Percentiles rank a stretch among this genome's conserved stretches.
Evolutionary conservation across 2,113 vertebrate species (phyloP).

Genomic region (Lethenteron reissneri): DNA sequence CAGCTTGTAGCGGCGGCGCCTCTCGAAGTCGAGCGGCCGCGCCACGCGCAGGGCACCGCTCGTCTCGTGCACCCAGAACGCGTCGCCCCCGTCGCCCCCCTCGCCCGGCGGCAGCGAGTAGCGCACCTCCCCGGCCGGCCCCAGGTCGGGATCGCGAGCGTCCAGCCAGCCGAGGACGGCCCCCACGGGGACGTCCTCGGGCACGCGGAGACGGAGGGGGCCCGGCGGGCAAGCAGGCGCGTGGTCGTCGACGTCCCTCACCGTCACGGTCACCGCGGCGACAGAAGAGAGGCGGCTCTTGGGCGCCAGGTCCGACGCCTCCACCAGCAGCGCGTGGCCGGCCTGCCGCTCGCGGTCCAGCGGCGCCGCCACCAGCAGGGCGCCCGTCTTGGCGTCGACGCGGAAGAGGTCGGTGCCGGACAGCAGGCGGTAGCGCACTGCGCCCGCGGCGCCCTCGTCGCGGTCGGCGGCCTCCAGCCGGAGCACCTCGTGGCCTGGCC

Average conservation of each 20-base stretch:
- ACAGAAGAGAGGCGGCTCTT: too few relatives aligned
- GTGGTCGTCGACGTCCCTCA: too few relatives aligned
- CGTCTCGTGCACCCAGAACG: conserved; percentile 37
- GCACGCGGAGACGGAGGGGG: too few relatives aligned
- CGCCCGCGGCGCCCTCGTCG: conserved; percentile 71
- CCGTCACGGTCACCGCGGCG: too few relatives aligned
- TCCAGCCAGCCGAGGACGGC: too few relatives aligned
- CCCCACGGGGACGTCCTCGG: too few relatives aligned
- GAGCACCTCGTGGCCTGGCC: conserved; percentile 61
- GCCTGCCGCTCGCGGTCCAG: conserved; percentile 53
- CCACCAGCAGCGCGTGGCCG: conserved; percentile 58
- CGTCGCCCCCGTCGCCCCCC: conserved; percentile 13
- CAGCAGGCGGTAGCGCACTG: conserved; percentile 62
- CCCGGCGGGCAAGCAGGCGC: too few relatives aligned
- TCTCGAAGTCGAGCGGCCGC: conserved; percentile 42
- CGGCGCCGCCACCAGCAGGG: conserved; percentile 61
- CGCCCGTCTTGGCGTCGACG: conserved; percentile 58
- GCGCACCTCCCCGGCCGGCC: too few relatives aligned
- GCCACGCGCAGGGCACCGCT: too few relatives aligned
- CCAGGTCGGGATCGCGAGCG: too few relatives aligned
- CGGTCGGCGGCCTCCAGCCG: conserved; percentile 85
- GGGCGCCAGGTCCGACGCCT: conserved; percentile 27
- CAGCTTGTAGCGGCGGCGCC: conserved; percentile 83
- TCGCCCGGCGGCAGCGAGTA: too few relatives aligned
- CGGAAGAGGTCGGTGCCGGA: conserved; percentile 71